Evolutionary conservation across 1,140 invertebrate species (phyloP), one percentile per base, ranked within the genome.

Genomic region (Orchestia grillus): DNA sequence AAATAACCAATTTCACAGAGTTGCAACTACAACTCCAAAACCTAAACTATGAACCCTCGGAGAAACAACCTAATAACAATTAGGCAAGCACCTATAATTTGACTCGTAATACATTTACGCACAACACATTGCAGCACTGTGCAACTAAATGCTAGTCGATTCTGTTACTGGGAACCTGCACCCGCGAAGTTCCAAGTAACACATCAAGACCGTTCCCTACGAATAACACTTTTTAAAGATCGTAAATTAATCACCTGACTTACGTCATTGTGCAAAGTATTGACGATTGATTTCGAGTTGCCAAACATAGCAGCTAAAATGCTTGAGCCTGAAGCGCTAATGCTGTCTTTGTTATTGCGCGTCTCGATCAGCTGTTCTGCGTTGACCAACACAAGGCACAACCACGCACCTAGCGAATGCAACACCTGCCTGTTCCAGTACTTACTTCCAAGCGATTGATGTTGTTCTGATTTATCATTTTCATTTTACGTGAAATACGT

Each of bases 391-490:
- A 77, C 41, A 95, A 42, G 40, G 42, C 45, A 95, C 42, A 19
- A n/a, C 42, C 95, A 45, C 28, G 44, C 43, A 88, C 41, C 53
- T 45, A 95, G 95, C 3, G 44, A 94, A 94, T 94, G 41, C 43
- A 40, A 94, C 3, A 44, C 41, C 47, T 3, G 43, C 42, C 19
- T 44, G 3, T 44, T 95, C 41, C 43, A 88, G 62, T 95, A 95
- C 96, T 96, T 77, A 96, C 96, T 96, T 96, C 96, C 47, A 96
- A 57, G 62, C 96, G 95, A 87, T 96, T 96, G 96, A 96, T 96
- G 95, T 96, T 96, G 96, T 96, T 96, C 95, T 96, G 96, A 96
- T 96, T 96, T 96, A 96, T 96, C 96, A 96, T 96, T 96, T 96
- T 96, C 96, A 96, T 96, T 96, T 96, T 96, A 96, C 96, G 96